Evolutionary conservation across 2,113 vertebrate species (phyloP).

Genomic region (Himantopus leucocephalus): DNA sequence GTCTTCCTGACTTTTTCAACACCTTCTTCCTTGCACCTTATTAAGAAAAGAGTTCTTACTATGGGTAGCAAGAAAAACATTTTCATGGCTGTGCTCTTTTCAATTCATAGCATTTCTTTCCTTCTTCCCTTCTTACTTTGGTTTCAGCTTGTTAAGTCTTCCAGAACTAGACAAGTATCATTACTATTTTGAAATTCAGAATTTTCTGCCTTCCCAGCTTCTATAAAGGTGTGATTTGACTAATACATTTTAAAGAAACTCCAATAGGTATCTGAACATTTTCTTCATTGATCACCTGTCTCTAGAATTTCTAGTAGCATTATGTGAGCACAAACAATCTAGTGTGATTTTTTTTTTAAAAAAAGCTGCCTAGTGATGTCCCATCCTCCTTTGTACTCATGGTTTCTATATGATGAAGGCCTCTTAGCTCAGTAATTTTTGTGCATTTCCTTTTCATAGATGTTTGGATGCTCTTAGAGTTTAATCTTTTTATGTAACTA

Average conservation of each 20-base stretch:
- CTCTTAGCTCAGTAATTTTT: no score
- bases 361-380: no score
- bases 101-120: neutral
- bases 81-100: neutral
- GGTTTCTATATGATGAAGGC: no score
- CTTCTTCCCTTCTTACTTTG: neutral
- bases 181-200: neutral
- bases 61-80: neutral
- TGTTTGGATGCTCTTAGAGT: no score
- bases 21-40: neutral
- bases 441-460: no score
- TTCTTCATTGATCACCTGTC: neutral
- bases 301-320: neutral
- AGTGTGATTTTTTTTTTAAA: no score
- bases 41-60: neutral
- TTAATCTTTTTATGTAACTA: no score
- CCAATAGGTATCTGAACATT: neutral
- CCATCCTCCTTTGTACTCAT: no score
- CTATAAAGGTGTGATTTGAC: neutral
- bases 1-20: neutral
- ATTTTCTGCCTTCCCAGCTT: neutral
- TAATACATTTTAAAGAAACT: neutral
- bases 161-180: neutral
- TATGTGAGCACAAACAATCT: accelerated
- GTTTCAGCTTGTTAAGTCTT: neutral